Evolutionary conservation across 1,140 invertebrate species (phyloP), one percentile per base, ranked within the genome.

Genomic region (Leptestheria dahalacensis): DNA sequence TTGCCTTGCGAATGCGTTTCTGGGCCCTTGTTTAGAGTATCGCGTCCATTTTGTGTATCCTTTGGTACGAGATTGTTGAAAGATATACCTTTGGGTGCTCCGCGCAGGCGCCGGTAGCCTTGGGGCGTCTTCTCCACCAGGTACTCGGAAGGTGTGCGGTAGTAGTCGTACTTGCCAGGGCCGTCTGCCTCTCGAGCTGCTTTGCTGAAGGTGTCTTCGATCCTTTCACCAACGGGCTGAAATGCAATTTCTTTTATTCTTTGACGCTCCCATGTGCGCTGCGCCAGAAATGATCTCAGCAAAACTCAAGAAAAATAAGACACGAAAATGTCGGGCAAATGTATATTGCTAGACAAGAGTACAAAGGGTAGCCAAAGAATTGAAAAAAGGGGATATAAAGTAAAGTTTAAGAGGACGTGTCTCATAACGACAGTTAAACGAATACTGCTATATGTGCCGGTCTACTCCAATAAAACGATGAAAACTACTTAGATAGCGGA

Each of bases 31-130:
- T 15, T 25, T 15, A 26, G 1, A 4, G 50, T 15, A 9, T 52
- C 24, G 21, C 28, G 50, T 23, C 28, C 24, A n/a, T 23, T 26
- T 52, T 3, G 20, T 21, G 11, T 23, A 50, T n/a, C 21, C 21
- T 49, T 4, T n/a, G n/a, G n/a, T n/a, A n/a, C n/a, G n/a, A n/a
- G n/a, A n/a, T n/a, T n/a, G n/a, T n/a, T n/a, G n/a, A n/a, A n/a
- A n/a, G n/a, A n/a, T n/a, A n/a, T n/a, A 66, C 65, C 64, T 62
- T 53, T 61, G 57, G 63, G 57, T 25, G 24, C 33, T 48, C 63
- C 63, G 15, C 50, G 53, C 6, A 66, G 65, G 54, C 60, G 59
- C 23, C 65, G 62, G 20, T 60, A 57, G n/a, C 64, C 65, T 57
- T 65, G 63, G 25, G 64, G 61, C 9, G 64, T 57, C 46, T 62